Conservation (phyloP, 2,113 vertebrate species). For the Paralichthys olivaceus region DNA sequence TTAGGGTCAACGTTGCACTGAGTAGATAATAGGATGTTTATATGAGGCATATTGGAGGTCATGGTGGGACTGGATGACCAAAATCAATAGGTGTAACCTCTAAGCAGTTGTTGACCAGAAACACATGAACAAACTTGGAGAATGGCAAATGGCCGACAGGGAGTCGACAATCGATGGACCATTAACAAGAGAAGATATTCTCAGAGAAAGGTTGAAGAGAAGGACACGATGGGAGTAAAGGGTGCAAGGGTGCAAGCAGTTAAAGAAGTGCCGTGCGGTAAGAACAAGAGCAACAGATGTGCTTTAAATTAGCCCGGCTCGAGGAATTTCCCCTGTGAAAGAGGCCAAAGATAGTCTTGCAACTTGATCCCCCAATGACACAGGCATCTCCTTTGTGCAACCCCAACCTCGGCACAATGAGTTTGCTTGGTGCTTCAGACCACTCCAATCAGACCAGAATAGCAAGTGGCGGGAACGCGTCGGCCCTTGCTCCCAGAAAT, state of each 20-base stretch:
- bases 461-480: constrained; percentile 28
- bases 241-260: not conserved
- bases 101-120: too few relatives aligned
- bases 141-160: not conserved
- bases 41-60: constrained; percentile 14
- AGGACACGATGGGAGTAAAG: constrained; percentile 2
- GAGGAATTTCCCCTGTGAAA: constrained; percentile 56
- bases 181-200: constrained; percentile 8
- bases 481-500: constrained; percentile 19
- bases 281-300: constrained; percentile 65
- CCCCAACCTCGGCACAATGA: constrained; percentile 36
- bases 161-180: not conserved
- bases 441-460: constrained; percentile 64
- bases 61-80: not conserved
- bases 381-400: constrained; percentile 50
- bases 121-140: too few relatives aligned
- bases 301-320: constrained; percentile 66
- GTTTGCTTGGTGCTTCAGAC: constrained; percentile 42
- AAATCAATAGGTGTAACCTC: constrained; percentile 1
- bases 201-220: not conserved
- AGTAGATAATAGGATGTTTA: constrained; percentile 14
- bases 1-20: constrained; percentile 6
- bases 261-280: not conserved
- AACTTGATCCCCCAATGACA: constrained; percentile 54
- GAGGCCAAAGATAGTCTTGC: constrained; percentile 58